phyloP scores from a whole-genome alignment of 2,113 vertebrate genomes.

The Procavia capensis region DNA sequence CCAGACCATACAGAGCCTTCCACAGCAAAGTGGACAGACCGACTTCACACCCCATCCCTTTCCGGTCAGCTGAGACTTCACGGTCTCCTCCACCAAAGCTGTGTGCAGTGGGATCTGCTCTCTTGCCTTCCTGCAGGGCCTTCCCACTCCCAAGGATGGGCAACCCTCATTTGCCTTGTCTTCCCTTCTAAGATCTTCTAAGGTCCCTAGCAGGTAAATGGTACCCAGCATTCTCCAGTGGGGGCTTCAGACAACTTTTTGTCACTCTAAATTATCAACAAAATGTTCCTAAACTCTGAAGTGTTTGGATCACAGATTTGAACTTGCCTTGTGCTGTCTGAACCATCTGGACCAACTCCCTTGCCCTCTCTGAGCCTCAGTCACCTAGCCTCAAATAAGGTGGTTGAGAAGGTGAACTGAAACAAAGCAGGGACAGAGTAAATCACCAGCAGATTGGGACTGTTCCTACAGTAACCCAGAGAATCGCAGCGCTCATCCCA shows the following conservation, averaged over 20 bases:
- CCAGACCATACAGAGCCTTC: neutral
- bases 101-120: neutral
- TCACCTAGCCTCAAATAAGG: neutral
- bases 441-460: neutral
- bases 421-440: neutral
- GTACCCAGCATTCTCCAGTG: neutral
- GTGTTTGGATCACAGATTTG: neutral
- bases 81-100: neutral
- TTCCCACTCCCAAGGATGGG: neutral
- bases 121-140: neutral
- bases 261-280: neutral
- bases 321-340: neutral
- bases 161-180: neutral
- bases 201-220: neutral
- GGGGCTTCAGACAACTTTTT: constrained; percentile 17
- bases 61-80: neutral
- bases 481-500: neutral
- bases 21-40: neutral
- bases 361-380: neutral
- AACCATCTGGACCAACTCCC: neutral
- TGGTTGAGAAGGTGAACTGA: neutral
- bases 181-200: neutral
- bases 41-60: neutral
- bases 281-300: neutral
- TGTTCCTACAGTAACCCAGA: neutral